Evolutionary conservation across 1,140 invertebrate species (phyloP), one percentile per base, ranked within the genome.

Genomic region (Tenebrio molitor): DNA sequence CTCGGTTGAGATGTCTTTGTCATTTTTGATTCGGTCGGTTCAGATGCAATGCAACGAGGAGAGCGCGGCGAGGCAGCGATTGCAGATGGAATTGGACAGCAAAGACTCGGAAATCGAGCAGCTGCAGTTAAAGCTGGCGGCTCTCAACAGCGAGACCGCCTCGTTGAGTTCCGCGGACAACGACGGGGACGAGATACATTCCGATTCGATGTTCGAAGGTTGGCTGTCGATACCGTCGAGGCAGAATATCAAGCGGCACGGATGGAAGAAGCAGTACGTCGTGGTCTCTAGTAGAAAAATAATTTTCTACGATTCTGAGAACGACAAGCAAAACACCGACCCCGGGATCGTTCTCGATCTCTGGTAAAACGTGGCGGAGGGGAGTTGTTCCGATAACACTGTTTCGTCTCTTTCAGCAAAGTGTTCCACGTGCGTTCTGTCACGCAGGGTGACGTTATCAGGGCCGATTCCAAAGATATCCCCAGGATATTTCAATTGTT

Each of bases 391-490:
- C 14, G 12, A 21, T 72, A 15, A 50, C n/a, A 12, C 65, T 6
- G 21, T 74, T 64, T 77, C 39, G 10, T 5, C 71, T 80, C 3
- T 87, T 87, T 4, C 86, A 97, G 96, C 84, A 99, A 99, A 91
- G 92, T 99, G 79, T 99, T 98, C 87, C 97, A 99, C 86, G 97
- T 99, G 70, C 91, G 97, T 77, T 94, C 96, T 71, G 97, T 99
- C 58, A 99, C 97, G 65, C 97, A 99, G 86, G 97, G 97, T 79
- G 97, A 99, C 89, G 97, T 99, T 73, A 97, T 98, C 82, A 90
- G 97, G 83, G 97, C 96, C 65, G 96, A 98, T 88, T 95, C 95
- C 84, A 97, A 97, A 91, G 97, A 99, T 89, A 97, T 99, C 85
- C 97, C 97, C 79, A 92, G 96, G 84, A 99, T 99, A 87, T 99